Evolutionary conservation across 2,888 invertebrate species (phyloP).

Genomic region (Cotesia congregata): DNA sequence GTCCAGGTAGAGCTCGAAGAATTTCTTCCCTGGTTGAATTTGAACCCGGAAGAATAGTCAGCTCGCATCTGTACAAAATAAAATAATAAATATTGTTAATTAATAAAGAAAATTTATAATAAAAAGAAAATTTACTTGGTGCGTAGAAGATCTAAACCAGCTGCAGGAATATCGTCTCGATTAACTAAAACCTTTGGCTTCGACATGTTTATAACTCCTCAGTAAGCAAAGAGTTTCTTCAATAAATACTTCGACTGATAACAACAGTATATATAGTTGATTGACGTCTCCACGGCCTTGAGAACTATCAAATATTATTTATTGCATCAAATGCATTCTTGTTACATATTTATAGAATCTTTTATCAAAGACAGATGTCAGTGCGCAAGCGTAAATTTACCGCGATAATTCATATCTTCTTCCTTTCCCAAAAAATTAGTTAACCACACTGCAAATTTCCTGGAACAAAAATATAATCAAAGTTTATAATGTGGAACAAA

Average conservation of each 20-base stretch:
- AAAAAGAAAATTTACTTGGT: conserved; percentile 62
- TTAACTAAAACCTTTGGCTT: conserved; percentile 71
- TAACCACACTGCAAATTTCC: not conserved
- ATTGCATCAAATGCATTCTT: not conserved
- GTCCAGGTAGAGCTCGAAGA: conserved; percentile 56
- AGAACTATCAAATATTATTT: not conserved
- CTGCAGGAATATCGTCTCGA: conserved; percentile 68
- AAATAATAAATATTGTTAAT: conserved; percentile 6
- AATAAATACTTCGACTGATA: too few species aligned
- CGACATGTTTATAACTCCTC: conserved; percentile 57
- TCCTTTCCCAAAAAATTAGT: not conserved
- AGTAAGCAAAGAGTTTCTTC: too few species aligned
- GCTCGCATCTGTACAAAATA: conserved; percentile 59
- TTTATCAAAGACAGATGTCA: not conserved
- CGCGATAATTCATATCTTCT: not conserved
- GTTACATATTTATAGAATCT: not conserved
- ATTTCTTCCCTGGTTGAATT: conserved; percentile 53
- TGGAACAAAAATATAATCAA: not conserved
- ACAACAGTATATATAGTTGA: not conserved
- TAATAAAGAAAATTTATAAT: not conserved
- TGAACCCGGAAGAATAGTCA: conserved; percentile 57
- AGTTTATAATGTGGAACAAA: not conserved
- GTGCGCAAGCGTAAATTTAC: conserved; percentile 23
- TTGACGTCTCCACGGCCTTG: too few species aligned
- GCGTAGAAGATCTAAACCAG: conserved; percentile 69